Base-by-base conservation (phyloP, 2,113 vertebrate species). In the Tangachromis dhanisi region DNA sequence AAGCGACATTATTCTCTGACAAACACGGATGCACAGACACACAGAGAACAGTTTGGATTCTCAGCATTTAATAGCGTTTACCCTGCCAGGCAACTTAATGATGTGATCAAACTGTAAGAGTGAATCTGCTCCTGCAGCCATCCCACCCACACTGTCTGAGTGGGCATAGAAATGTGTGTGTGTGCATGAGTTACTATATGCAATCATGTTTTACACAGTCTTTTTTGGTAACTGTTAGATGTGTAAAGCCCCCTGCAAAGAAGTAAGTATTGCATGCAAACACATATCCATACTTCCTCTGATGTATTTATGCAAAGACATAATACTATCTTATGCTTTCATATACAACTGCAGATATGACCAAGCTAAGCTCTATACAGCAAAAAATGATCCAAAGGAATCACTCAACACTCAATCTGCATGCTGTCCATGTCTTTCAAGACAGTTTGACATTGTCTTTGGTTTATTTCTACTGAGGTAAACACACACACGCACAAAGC, bases 21-120 rank as follows among this genome's bases (percentile, higher is more conserved):
- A 29, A 10, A 47, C 45, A 47, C 35, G 8, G 40, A 38, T 29
- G 10, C 29, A 45, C 29, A 79, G 84, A 86, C n/a, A 85, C 42
- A 53, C 21, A 78, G 17, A 82, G 7, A 57, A 11, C 35, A 26
- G 61, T 35, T 49, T 53, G 6, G 68, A 73, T 89, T 83, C 5
- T 83, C 51, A 76, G 47, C 14, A n/a, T 76, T 76, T 76, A 49
- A 47, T 49, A 49, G 24, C 1, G 24, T 42, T 59, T 40, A 47
- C 76, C 54, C 63, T 49, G 47, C 21, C 81, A 92, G 80, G 87
- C 83, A 88, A 85, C 87, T 89, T 85, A 82, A 55, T 82, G 83
- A 91, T 92, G 85, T 78, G 80, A 89, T 93, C 89, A 88, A 90
- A 87, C 87, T 93, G 83, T 92, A 88, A 93, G 61, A 89, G 83